These are phyloP conservation scores for Rhopalosiphum padi DNA, from an alignment of 1,140 invertebrate genomes.

Conservation along the genomic window DNA sequence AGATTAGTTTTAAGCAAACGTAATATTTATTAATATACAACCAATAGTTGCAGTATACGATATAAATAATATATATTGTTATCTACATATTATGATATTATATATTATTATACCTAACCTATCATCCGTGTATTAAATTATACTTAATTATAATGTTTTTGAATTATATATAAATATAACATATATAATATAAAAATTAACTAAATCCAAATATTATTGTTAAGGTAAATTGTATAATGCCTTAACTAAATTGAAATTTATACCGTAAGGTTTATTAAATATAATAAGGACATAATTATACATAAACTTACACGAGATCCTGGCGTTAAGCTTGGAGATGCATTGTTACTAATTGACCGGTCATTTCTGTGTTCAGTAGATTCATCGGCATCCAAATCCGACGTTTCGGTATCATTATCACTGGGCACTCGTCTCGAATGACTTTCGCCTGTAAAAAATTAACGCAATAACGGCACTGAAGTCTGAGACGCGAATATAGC, in stretches of 20 bases:
- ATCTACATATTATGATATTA: neutral
- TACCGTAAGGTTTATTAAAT: neutral
- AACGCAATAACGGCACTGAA: constrained; percentile 42
- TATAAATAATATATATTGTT: no score
- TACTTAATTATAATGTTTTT: neutral
- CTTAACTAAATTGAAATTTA: neutral
- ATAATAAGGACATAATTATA: neutral
- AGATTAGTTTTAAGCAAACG: no score
- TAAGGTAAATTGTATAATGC: neutral
- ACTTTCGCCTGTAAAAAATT: constrained; percentile 41
- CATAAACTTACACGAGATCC: neutral
- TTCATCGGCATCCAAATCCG: constrained; percentile 35
- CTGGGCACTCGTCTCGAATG: neutral
- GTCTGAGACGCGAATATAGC: neutral
- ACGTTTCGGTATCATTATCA: constrained; percentile 39
- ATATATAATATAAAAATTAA: neutral
- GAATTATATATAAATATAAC: neutral
- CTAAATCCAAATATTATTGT: no score
- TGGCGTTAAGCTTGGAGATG: neutral
- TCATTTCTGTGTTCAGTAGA: neutral
- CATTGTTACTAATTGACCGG: neutral
- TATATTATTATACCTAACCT: neutral
- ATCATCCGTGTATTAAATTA: neutral
- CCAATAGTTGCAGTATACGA: no score
- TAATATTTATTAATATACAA: no score